These are phyloP conservation scores for Caradrina clavipalpis DNA, from an alignment of 2,888 invertebrate genomes.

Conservation along the genomic window DNA sequence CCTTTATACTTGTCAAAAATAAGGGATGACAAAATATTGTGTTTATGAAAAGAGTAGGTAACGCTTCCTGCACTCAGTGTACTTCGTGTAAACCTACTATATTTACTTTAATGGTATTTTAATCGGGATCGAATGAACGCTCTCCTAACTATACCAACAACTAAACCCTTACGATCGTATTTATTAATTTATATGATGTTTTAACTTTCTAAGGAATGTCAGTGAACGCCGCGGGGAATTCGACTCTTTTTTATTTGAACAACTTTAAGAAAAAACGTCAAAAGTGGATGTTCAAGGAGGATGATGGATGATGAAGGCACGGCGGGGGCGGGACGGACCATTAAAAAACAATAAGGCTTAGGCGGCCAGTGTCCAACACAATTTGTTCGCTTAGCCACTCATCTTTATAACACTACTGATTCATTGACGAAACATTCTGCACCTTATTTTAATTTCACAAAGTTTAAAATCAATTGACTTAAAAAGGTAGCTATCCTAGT, in stretches of 20 bases:
- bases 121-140: constrained; percentile 32
- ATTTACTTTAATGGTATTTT: constrained; percentile 27
- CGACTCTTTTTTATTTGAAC: constrained; percentile 78
- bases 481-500: constrained; percentile 59
- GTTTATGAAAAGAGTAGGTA: background rate
- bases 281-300: constrained; percentile 68
- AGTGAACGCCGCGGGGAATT: constrained; percentile 85
- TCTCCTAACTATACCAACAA: constrained; percentile 42
- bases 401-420: constrained; percentile 79
- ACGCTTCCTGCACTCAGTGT: background rate
- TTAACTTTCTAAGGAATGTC: constrained; percentile 83
- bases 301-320: constrained; percentile 86
- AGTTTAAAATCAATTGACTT: constrained; percentile 31
- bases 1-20: constrained; percentile 31
- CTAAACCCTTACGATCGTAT: constrained; percentile 70
- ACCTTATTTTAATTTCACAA: constrained; percentile 33
- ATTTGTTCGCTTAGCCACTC: constrained; percentile 82
- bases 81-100: background rate
- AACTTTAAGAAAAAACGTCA: constrained; percentile 70
- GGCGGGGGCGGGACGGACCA: constrained; percentile 83
- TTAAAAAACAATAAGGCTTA: constrained; percentile 90
- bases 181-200: constrained; percentile 88
- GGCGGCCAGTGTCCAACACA: constrained; percentile 84
- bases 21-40: constrained; percentile 30
- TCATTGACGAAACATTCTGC: constrained; percentile 22